Percentiles rank a stretch among this genome's conserved stretches.
phyloP scores from a whole-genome alignment of 2,113 vertebrate genomes.

The Austrofundulus limnaeus region DNA sequence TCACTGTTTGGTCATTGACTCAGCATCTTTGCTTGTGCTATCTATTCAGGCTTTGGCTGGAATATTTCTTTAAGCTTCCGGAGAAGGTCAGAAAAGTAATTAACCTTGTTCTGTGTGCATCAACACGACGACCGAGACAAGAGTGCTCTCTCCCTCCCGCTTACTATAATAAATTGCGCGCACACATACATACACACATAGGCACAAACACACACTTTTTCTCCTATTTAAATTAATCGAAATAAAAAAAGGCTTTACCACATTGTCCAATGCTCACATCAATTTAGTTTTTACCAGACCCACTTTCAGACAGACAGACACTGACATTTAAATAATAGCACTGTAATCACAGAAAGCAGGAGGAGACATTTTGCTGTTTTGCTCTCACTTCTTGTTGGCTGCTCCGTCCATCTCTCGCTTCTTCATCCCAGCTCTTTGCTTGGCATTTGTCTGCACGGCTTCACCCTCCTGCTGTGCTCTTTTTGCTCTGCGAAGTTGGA shows the following conservation, averaged over 20 bases:
- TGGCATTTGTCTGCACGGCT: slow-evolving; percentile 35
- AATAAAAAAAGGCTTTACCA: slow-evolving; percentile 48
- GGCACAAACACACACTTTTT: background rate
- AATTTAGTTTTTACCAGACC: slow-evolving; percentile 24
- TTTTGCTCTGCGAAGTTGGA: slow-evolving; percentile 34
- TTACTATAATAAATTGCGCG: slow-evolving; percentile 14
- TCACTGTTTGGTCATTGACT: slow-evolving; percentile 64
- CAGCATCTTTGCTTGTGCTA: slow-evolving; percentile 64
- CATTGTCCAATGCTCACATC: slow-evolving; percentile 28
- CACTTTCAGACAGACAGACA: slow-evolving; percentile 26
- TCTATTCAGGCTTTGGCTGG: slow-evolving; percentile 63
- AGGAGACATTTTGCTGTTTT: slow-evolving; percentile 28
- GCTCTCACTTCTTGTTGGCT: slow-evolving; percentile 43
- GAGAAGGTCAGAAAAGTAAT: slow-evolving; percentile 80
- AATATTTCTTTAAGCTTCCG: slow-evolving; percentile 72
- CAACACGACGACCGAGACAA: slow-evolving; percentile 63
- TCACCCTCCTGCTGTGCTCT: slow-evolving; percentile 13
- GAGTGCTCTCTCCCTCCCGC: slow-evolving; percentile 18
- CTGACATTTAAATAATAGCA: slow-evolving; percentile 64
- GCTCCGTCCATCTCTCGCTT: slow-evolving; percentile 27
- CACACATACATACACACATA: slow-evolving; percentile 13
- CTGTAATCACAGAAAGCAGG: slow-evolving; percentile 52
- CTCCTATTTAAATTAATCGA: slow-evolving; percentile 38
- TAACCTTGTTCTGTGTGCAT: slow-evolving; percentile 77
- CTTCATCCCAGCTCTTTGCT: slow-evolving; percentile 17